phyloP scores from a whole-genome alignment of 2,797 vertebrate species.

The Cirrhinus molitorella region DNA sequence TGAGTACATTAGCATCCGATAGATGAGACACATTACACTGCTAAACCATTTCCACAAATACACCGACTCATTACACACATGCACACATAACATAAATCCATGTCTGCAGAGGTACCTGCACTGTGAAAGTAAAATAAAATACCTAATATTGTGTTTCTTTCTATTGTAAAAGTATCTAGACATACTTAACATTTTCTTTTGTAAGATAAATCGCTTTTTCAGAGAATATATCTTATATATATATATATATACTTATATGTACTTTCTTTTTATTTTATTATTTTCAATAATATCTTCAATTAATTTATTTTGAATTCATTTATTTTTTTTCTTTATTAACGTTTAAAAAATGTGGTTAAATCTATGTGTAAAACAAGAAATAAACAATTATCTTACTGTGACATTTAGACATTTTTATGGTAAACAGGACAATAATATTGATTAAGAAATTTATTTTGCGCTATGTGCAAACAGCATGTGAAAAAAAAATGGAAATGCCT shows the following conservation, averaged over 20 bases:
- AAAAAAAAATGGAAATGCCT: not conserved
- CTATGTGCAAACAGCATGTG: not conserved
- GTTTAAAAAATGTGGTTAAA: not conserved
- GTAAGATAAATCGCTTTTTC: not conserved
- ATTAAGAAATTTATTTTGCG: not conserved
- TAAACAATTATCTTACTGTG: not conserved
- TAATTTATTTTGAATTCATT: not conserved
- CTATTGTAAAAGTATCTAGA: not conserved
- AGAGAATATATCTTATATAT: not conserved
- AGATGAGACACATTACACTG: constrained; percentile 36
- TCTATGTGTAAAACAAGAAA: not conserved
- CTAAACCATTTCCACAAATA: constrained; percentile 19
- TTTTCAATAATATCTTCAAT: too few species aligned
- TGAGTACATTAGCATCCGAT: constrained; percentile 41
- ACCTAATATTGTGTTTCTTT: not conserved
- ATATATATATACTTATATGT: too few species aligned
- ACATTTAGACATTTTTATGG: not conserved
- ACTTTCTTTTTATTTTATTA: not conserved
- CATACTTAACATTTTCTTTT: not conserved
- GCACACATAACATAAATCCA: not conserved
- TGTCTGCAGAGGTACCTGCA: not conserved
- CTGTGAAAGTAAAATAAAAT: not conserved
- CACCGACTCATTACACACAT: not conserved
- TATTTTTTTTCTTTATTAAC: too few species aligned
- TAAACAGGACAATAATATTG: not conserved